Base-by-base conservation (phyloP, 2,113 vertebrate species). In the Clarias magur region DNA sequence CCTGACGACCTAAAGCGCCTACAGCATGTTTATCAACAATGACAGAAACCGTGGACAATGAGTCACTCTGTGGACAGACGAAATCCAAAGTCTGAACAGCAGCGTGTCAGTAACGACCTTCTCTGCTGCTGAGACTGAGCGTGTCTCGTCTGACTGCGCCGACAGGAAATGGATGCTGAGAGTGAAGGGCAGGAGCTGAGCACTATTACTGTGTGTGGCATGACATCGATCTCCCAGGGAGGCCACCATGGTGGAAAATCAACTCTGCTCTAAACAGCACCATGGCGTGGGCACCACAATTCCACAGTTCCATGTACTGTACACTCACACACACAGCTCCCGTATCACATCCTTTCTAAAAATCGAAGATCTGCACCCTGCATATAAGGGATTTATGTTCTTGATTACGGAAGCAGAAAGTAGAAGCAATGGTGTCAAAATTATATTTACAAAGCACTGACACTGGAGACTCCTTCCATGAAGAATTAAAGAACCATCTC, bases 191-290 rank as follows among this genome's bases (percentile, higher is more conserved):
- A 68, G 23, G 42, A 59, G 25, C 60, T 53, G 53, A 54, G 21
- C 57, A 62, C 54, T n/a, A 42, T 7, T 16, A 7, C 17, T 12
- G 57, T 81, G 56, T 81, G 53, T 72, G 79, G 21, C 59, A 76
- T 85, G 57, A 23, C n/a, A 59, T 57, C 57, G 53, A 81, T 80
- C 73, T 84, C 42, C 78, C n/a, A 83, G 72, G 81, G 65, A 70
- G 95, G 93, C 93, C 95, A 94, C 94, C 92, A 91, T 94, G 93
- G 89, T 94, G 94, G 94, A 94, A 94, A 93, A 93, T 91, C 70
- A 86, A 80, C 62, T 84, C 93, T 17, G 91, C 91, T 91, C 89
- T 93, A 94, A 94, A 95, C 93, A 95, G 91, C 94, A 88, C 17
- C 42, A 27, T 94, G 95, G 95, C 95, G 95, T 96, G 30, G n/a